Evolutionary conservation across 2,797 vertebrate species (phyloP), one percentile per base, ranked within the genome.

Genomic region (Mareca strepera): DNA sequence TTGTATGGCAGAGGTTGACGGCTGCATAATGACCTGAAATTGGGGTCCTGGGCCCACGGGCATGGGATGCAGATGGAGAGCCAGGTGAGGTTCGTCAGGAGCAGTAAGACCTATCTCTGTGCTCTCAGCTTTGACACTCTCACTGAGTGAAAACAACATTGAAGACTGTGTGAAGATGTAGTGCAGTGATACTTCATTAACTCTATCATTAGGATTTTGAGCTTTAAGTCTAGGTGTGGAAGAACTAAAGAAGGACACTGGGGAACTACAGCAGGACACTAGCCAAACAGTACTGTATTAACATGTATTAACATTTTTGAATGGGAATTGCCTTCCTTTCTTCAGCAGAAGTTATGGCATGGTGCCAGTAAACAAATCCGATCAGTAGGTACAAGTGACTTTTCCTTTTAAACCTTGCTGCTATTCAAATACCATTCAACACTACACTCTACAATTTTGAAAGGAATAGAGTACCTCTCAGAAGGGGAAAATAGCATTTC

Each of bases 31-130:
- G 11, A 78, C 9, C 33, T 76, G 48, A 78, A 82, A 82, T 18
- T 7, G 25, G 23, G 31, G 53, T 37, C 23, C 48, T 59, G 58
- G 25, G n/a, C 8, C 26, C 9, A 39, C 3, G 9, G 17, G 28
- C 17, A 84, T 7, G 13, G 2, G 1, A 44, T 23, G 9, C 5
- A 23, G 7, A 21, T 5, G 6, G 35, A 90, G 0, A 1, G 6
- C 16, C 21, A 72, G 3, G 12, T 23, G 12, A 39, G 13, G 25
- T 22, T 73, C 26, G 5, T 52, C 58, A 44, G 43, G 7, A 17
- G 21, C 15, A n/a, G n/a, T 35, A 50, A 55, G 18, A 76, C 13
- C 14, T 58, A 68, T n/a, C 39, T 41, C 4, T 78, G 77, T 48
- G 60, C 33, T 78, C 28, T 37, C 9, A 73, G 23, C 39, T 86